Conservation (phyloP, 2,113 vertebrate genomes). For the Budorcas taxicolor region DNA sequence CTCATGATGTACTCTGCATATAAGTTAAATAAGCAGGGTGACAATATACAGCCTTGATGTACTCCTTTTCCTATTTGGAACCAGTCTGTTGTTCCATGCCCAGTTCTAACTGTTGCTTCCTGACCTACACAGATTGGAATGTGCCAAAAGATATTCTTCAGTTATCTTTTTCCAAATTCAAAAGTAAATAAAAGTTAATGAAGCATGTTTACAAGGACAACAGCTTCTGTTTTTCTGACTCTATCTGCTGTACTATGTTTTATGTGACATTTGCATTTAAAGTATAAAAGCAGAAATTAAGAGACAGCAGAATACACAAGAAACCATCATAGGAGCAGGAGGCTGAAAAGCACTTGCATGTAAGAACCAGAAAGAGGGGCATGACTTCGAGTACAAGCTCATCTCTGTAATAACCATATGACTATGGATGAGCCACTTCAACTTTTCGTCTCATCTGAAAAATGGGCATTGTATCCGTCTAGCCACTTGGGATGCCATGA, state of each 20-base stretch:
- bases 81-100: neutral
- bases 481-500: neutral
- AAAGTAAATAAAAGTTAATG: conserved; percentile 32
- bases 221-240: neutral
- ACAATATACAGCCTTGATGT: neutral
- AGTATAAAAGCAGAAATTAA: neutral
- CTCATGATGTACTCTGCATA: neutral
- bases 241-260: neutral
- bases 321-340: neutral
- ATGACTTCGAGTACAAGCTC: neutral
- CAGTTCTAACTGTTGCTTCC: neutral
- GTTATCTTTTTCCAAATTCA: neutral
- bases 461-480: too few relatives aligned
- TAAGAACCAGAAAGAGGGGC: neutral
- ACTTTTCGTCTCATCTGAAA: neutral
- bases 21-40: neutral
- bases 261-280: conserved; percentile 11
- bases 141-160: neutral
- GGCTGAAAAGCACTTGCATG: neutral
- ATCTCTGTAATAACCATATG: neutral
- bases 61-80: neutral
- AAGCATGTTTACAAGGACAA: neutral
- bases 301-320: neutral
- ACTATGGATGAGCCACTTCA: neutral
- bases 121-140: neutral